These are phyloP conservation scores for Sebastes taczanowskii DNA, from an alignment of 2,797 vertebrate species.

Conservation along the genomic window DNA sequence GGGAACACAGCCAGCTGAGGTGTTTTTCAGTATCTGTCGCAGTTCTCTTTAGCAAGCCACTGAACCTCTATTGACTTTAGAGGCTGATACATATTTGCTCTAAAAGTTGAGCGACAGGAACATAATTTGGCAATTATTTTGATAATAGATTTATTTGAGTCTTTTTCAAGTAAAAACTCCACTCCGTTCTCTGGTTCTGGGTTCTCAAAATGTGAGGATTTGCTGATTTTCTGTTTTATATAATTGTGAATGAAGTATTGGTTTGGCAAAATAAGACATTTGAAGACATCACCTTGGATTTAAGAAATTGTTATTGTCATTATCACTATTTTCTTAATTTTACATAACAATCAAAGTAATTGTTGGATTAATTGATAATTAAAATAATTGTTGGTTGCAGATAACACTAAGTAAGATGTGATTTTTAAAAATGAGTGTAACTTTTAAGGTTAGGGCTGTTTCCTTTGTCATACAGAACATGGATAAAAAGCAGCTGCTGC, in stretches of 20 bases:
- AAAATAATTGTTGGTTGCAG: not conserved
- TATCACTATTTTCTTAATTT: not conserved
- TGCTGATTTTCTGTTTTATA: not conserved
- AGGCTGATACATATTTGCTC: not conserved
- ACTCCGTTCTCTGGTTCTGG: not conserved
- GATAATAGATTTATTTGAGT: not conserved
- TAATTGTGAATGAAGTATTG: no score
- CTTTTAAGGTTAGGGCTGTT: not conserved
- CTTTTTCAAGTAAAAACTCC: not conserved
- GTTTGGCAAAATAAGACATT: not conserved
- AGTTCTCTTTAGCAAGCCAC: not conserved
- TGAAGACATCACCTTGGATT: not conserved
- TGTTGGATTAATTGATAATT: not conserved
- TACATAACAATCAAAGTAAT: not conserved
- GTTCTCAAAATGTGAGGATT: not conserved
- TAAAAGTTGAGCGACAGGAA: not conserved
- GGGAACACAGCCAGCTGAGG: not conserved
- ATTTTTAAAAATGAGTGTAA: not conserved
- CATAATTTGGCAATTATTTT: not conserved
- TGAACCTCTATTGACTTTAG: not conserved
- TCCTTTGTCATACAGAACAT: not conserved
- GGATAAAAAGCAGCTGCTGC: not conserved
- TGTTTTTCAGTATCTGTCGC: not conserved
- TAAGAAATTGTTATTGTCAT: not conserved
- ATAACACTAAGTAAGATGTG: not conserved